Evolutionary conservation across 2,113 vertebrate genomes (phyloP).

Genomic region (Octodon degus): DNA sequence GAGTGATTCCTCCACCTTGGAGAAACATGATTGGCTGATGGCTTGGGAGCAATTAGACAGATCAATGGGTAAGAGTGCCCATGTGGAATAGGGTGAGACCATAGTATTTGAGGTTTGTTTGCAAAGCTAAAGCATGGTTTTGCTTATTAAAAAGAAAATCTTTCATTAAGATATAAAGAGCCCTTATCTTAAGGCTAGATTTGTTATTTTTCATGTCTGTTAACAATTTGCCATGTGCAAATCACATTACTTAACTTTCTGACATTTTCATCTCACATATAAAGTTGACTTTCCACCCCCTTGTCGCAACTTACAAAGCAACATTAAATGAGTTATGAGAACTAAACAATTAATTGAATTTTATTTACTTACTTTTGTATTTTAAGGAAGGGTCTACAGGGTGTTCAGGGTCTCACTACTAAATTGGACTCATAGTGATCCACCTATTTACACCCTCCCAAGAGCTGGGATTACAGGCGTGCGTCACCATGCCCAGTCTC

Average conservation of each 20-base stretch:
- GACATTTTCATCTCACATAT: neutral
- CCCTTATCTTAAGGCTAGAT: neutral
- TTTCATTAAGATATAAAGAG: neutral
- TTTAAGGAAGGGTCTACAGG: too few relatives aligned
- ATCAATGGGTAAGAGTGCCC: neutral
- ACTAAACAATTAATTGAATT: neutral
- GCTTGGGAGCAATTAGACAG: neutral
- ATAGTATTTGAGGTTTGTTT: neutral
- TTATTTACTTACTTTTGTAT: too few relatives aligned
- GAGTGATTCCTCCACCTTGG: neutral
- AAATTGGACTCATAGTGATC: too few relatives aligned
- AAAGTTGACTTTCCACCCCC: neutral
- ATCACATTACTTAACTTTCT: neutral
- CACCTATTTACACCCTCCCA: too few relatives aligned
- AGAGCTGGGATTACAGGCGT: too few relatives aligned
- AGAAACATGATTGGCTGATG: neutral
- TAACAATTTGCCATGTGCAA: neutral
- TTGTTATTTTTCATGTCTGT: neutral
- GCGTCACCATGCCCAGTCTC: too few relatives aligned
- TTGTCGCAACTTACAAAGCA: neutral
- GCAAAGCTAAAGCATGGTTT: neutral
- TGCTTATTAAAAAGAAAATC: neutral
- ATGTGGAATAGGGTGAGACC: neutral
- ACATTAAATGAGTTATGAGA: neutral
- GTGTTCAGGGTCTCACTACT: too few relatives aligned